Conservation (phyloP, 2,113 vertebrate species). For the Myotis yumanensis region DNA sequence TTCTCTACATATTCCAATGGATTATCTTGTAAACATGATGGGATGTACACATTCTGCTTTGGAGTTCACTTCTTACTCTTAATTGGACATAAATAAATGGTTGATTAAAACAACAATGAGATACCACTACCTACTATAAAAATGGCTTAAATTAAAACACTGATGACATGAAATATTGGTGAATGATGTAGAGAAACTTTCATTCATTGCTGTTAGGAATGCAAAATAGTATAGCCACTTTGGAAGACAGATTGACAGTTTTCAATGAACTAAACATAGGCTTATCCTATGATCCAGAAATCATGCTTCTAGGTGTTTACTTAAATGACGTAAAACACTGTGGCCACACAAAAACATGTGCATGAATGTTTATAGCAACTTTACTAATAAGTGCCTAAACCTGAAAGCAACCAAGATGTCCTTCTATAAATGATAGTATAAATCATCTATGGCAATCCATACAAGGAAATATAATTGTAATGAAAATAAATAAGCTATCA, state of each 20-base stretch:
- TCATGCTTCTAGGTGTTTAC: background rate
- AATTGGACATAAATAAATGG: background rate
- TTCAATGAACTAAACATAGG: background rate
- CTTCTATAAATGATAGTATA: background rate
- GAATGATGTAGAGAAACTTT: background rate
- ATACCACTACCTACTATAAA: background rate
- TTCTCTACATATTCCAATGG: background rate
- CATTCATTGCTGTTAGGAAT: background rate
- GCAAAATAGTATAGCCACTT: background rate
- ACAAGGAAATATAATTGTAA: background rate
- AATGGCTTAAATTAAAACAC: background rate
- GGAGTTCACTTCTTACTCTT: background rate
- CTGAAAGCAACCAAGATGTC: background rate
- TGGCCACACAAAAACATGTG: background rate
- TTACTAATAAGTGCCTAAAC: background rate
- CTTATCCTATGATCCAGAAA: background rate
- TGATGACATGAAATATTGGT: background rate
- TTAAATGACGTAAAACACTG: background rate
- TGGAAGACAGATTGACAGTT: background rate
- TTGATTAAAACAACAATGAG: background rate
- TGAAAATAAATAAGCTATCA: background rate
- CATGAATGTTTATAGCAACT: background rate
- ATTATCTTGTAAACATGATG: background rate
- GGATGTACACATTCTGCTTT: background rate
- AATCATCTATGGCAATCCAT: background rate